A percentile compares a stretch with the other conserved stretches of the same genome.
Conservation (phyloP, 2,888 invertebrate genomes). For the Bembecia ichneumoniformis region DNA sequence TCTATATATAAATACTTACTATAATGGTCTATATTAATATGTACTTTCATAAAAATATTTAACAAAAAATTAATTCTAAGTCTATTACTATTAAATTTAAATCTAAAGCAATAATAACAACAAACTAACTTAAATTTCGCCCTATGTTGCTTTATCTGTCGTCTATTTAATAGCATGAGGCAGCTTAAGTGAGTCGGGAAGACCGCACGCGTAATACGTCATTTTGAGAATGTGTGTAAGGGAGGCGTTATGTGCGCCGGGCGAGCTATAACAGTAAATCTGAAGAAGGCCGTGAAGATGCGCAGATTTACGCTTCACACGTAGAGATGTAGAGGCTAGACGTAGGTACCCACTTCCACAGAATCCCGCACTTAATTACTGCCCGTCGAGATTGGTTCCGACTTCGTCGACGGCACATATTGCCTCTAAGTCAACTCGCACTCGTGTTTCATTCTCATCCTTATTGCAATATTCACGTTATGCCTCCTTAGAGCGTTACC, state of each 20-base stretch:
- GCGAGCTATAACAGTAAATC: constrained; percentile 63
- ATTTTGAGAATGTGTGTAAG: constrained; percentile 13
- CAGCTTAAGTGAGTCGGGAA: constrained; percentile 34
- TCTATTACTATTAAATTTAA: no score
- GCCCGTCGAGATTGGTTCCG: constrained; percentile 50
- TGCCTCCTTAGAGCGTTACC: no score
- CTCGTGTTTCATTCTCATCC: constrained; percentile 2
- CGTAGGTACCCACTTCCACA: constrained; percentile 19
- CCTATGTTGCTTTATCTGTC: background rate
- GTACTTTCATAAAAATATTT: no score
- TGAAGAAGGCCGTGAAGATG: constrained; percentile 35
- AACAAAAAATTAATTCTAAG: no score
- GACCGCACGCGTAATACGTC: constrained; percentile 16
- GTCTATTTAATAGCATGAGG: constrained; percentile 12
- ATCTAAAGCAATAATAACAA: no score
- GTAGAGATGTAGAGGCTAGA: constrained; percentile 15
- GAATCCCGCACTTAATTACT: constrained; percentile 53
- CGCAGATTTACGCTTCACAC: constrained; percentile 42
- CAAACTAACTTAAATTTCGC: no score
- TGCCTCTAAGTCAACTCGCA: constrained; percentile 11
- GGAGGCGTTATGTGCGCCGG: constrained; percentile 37
- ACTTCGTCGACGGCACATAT: constrained; percentile 31
- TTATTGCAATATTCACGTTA: background rate
- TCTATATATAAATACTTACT: no score
- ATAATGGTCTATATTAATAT: no score